Conservation (phyloP, 2,797 vertebrate species). For the Danionella dracula region DNA sequence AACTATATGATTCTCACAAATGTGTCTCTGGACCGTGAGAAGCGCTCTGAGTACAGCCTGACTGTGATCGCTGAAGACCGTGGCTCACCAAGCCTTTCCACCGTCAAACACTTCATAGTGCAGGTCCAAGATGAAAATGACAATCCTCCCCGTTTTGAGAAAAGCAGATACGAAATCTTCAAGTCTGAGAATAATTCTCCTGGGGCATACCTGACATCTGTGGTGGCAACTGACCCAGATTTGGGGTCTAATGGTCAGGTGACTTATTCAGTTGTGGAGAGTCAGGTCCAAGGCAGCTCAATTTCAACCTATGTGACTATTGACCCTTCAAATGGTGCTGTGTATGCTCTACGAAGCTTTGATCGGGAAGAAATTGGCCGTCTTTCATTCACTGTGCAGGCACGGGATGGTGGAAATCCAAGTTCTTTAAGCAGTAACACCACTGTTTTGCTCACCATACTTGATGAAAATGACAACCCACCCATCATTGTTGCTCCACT, state of each 20-base stretch:
- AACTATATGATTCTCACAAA: conserved; percentile 97
- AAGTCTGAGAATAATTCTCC: conserved; percentile 95
- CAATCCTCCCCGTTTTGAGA: conserved; percentile 91
- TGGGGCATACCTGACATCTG: conserved; percentile 86
- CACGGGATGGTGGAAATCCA: conserved; percentile 79
- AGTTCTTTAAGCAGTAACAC: conserved; percentile 77
- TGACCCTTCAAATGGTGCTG: conserved; percentile 88
- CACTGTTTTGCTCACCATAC: conserved; percentile 83
- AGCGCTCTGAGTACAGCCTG: conserved; percentile 91
- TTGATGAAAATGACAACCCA: conserved; percentile 92
- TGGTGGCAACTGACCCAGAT: conserved; percentile 89
- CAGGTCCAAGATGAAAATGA: conserved; percentile 94
- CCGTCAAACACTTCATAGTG: conserved; percentile 93
- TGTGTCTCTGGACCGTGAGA: conserved; percentile 87
- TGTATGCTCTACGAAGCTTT: conserved; percentile 89
- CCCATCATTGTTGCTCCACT: conserved; percentile 82
- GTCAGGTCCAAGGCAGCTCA: conserved; percentile 75
- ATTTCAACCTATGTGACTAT: conserved; percentile 92
- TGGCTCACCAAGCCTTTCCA: conserved; percentile 87
- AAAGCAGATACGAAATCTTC: conserved; percentile 87
- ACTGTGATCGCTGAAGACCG: conserved; percentile 92
- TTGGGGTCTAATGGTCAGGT: conserved; percentile 91
- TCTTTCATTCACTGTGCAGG: conserved; percentile 84
- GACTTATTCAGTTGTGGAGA: conserved; percentile 87
- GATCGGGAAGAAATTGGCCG: conserved; percentile 90